phyloP scores from a whole-genome alignment of 2,113 vertebrate genomes.

The Lates calcarifer region DNA sequence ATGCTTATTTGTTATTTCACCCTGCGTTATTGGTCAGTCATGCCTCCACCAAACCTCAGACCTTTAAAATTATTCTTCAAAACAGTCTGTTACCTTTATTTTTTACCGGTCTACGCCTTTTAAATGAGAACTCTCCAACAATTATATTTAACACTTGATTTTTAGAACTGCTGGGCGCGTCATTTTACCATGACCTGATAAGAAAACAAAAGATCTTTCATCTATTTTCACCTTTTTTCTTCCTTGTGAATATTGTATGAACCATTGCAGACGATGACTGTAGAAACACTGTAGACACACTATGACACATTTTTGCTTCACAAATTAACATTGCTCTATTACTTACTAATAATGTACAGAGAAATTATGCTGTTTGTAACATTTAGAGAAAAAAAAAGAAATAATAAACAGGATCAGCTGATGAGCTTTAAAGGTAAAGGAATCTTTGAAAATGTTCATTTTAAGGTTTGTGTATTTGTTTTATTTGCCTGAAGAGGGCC shows the following conservation, averaged over 20 bases:
- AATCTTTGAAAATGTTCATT: constrained; percentile 67
- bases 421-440: constrained; percentile 68
- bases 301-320: constrained; percentile 64
- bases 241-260: constrained; percentile 61
- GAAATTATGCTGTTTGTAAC: constrained; percentile 70
- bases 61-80: constrained; percentile 45
- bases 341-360: constrained; percentile 82
- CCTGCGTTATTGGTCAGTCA: constrained; percentile 36
- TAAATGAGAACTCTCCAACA: constrained; percentile 44
- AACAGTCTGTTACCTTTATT: constrained; percentile 12
- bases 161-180: constrained; percentile 21
- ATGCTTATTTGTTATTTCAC: constrained; percentile 63
- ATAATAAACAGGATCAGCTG: constrained; percentile 51
- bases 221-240: constrained; percentile 41
- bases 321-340: constrained; percentile 57
- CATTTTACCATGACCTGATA: constrained; percentile 39
- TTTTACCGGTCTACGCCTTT: constrained; percentile 47
- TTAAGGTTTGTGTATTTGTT: constrained; percentile 77
- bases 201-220: constrained; percentile 38
- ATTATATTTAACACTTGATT: constrained; percentile 35
- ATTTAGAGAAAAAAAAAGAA: constrained; percentile 59
- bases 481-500: constrained; percentile 71
- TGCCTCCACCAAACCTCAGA: constrained; percentile 33
- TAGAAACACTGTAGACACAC: constrained; percentile 63
- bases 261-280: constrained; percentile 56